These are phyloP conservation scores for Ridgeia piscesae DNA, from an alignment of 1,140 invertebrate genomes.

Conservation along the genomic window DNA sequence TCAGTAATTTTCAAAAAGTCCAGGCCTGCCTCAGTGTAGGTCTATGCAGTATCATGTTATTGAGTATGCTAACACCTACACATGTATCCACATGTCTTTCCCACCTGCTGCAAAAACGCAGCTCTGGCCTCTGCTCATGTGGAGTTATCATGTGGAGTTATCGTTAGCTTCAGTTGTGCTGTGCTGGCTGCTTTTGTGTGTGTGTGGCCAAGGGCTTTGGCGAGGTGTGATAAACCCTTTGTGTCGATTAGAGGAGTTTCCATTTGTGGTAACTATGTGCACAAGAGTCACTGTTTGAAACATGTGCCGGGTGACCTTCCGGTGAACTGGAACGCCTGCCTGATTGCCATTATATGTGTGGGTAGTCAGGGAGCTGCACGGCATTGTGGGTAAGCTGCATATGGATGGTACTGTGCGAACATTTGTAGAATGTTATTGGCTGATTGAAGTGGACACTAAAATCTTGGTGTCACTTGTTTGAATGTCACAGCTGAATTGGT, in stretches of 20 bases:
- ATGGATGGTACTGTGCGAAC: neutral
- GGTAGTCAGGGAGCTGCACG: neutral
- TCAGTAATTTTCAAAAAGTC: no score
- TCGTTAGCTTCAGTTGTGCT: neutral
- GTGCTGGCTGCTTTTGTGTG: neutral
- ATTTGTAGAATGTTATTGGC: neutral
- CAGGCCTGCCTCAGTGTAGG: no score
- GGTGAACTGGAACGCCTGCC: neutral
- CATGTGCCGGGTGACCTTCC: neutral
- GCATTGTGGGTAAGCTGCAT: neutral
- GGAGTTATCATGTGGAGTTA: neutral
- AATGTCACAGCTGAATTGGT: neutral
- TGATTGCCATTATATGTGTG: neutral
- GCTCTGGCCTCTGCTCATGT: neutral
- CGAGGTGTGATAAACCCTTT: neutral
- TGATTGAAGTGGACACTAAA: no score
- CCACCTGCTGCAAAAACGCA: neutral
- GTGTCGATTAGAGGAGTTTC: neutral
- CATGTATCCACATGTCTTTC: no score
- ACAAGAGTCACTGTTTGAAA: neutral
- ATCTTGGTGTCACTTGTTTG: no score
- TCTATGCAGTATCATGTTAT: no score
- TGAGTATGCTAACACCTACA: no score
- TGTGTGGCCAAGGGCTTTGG: neutral
- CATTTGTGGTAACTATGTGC: neutral